These are phyloP conservation scores for Oxycera nigricornis DNA, from an alignment of 2,888 invertebrate species.

Conservation along the genomic window DNA sequence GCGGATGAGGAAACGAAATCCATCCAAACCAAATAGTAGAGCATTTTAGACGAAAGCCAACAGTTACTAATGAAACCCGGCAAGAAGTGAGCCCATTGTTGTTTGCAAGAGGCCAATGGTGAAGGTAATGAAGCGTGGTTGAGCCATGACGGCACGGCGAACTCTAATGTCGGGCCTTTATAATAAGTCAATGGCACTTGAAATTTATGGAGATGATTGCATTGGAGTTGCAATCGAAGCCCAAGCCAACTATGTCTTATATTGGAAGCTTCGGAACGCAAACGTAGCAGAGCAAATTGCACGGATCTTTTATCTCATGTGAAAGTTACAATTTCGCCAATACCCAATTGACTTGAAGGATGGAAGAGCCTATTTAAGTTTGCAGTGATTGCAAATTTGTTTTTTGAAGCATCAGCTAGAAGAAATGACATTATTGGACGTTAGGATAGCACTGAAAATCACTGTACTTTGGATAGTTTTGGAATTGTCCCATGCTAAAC, in stretches of 20 bases:
- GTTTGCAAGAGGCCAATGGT: not conserved
- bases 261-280: no score
- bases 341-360: not conserved
- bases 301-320: not conserved
- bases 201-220: not conserved
- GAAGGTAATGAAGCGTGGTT: not conserved
- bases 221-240: not conserved
- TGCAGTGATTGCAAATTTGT: not conserved
- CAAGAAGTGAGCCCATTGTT: not conserved
- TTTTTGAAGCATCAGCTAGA: no score
- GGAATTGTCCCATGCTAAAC: no score
- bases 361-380: not conserved
- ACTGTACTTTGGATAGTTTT: no score
- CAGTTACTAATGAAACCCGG: no score
- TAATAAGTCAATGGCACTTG: not conserved
- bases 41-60: no score
- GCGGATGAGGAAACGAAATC: no score
- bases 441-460: no score
- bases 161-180: not conserved
- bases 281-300: not conserved
- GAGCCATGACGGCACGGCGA: not conserved
- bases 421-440: no score
- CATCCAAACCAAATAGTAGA: no score
- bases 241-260: no score
- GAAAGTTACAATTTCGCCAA: not conserved